Conservation (phyloP, 2,888 invertebrate species). For the Eilema griseolum region DNA sequence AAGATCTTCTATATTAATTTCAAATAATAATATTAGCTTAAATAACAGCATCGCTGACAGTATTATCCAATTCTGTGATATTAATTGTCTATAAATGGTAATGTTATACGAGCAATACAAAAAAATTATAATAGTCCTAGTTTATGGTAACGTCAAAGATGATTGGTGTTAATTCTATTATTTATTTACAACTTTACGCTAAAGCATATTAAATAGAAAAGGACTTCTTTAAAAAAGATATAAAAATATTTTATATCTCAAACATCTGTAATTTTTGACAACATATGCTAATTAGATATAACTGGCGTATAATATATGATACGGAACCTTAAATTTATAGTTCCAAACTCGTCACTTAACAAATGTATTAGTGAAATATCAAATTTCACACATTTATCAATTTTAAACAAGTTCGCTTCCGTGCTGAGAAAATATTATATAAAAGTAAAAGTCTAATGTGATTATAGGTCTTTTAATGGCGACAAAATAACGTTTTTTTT, state of each 20-base stretch:
- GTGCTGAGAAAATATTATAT: constrained; percentile 44
- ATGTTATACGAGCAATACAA: constrained; percentile 7
- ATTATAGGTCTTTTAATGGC: constrained; percentile 38
- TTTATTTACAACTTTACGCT: not conserved
- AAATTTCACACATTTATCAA: constrained; percentile 63
- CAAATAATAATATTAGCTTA: not conserved
- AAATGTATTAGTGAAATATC: constrained; percentile 53
- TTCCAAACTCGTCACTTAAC: constrained; percentile 34
- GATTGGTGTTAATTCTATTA: constrained; percentile 8
- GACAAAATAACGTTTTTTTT: constrained; percentile 48
- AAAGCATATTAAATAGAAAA: constrained; percentile 5
- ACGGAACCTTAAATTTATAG: constrained; percentile 41
- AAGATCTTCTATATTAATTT: not conserved
- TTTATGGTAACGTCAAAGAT: constrained; percentile 6
- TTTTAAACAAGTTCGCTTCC: constrained; percentile 56
- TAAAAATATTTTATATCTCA: constrained; percentile 2
- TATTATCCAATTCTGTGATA: not conserved
- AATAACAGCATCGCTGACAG: constrained; percentile 6
- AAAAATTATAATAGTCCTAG: constrained; percentile 6
- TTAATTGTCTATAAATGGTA: constrained; percentile 7
- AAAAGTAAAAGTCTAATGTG: constrained; percentile 47
- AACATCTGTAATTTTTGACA: constrained; percentile 36
- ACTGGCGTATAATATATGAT: constrained; percentile 41
- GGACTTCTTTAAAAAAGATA: constrained; percentile 18
- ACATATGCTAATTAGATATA: constrained; percentile 42